Base-by-base conservation (phyloP, 2,113 vertebrate genomes). In the Myotis brandtii region DNA sequence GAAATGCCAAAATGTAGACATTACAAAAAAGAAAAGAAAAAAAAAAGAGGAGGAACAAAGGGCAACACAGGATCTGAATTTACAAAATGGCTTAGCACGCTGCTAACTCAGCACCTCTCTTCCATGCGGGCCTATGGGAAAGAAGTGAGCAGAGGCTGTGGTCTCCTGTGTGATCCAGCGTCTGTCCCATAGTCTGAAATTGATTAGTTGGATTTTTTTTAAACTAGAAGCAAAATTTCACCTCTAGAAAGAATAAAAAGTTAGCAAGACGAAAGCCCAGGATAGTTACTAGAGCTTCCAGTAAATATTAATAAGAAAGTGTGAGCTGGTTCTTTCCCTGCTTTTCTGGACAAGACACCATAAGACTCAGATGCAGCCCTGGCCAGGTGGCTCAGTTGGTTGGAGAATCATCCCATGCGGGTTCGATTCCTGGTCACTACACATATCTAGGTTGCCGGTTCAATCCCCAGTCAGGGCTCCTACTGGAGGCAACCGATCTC, bases 1-100 rank as follows among this genome's bases (percentile, higher is more conserved):
- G 91, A 97, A 77, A 87, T 72, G 83, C 64, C 73, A 79, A 84
- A 77, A 93, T 67, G 64, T 54, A 76, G 89, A 72, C 75, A 17
- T 93, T 76, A 43, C 32, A 37, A 27, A 89, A 90, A 46, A 79
- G 27, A 70, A n/a, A 59, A 59, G 23, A 59, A 25, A 43, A 21
- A 89, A 90, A 40, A 79, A 23, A 75, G 37, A 70, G 32, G 64
- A 52, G 40, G 37, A 84, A 95, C 90, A 89, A 77, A 93, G 62
- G 32, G 82, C 83, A 76, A 50, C 0, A 13, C 37, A 34, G 34
- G 13, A 23, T 43, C 18, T 20, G 43, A 62, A 54, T 59, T 67
- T 94, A 54, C 32, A 88, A n/a, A 66, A 85, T 25, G 70, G 75
- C 50, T 70, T 34, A 46, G 64, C 20, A 0, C 40, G 87, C 9